phyloP scores from a whole-genome alignment of 2,113 vertebrate species.

The Seriola dumerili region DNA sequence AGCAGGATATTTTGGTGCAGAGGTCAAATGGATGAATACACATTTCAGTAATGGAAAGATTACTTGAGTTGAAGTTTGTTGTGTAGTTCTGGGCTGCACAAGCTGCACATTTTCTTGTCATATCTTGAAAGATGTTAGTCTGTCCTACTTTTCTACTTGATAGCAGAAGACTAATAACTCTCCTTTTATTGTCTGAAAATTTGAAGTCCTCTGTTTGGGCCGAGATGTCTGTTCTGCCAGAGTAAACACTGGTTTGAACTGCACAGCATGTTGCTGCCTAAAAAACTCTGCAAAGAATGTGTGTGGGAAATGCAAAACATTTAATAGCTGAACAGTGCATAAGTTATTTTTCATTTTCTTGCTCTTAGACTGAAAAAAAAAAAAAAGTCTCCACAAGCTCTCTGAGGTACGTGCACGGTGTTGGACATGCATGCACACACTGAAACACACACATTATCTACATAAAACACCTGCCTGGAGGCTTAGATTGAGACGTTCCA shows the following conservation, averaged over 20 bases:
- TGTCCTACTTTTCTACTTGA: constrained; percentile 40
- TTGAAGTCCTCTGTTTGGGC: constrained; percentile 39
- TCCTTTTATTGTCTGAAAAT: constrained; percentile 36
- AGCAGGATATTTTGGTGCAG: constrained; percentile 64
- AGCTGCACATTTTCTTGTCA: constrained; percentile 35
- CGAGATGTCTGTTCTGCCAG: constrained; percentile 48
- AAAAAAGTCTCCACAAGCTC: constrained; percentile 13
- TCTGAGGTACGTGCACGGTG: constrained; percentile 5
- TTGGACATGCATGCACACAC: constrained; percentile 21
- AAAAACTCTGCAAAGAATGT: constrained; percentile 37
- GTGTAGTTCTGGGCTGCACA: constrained; percentile 27
- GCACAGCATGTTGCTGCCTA: constrained; percentile 23
- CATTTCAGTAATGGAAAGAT: constrained; percentile 58
- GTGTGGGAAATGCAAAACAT: constrained; percentile 34
- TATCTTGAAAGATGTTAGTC: constrained; percentile 39
- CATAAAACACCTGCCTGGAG: constrained; percentile 67
- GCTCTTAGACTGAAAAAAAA: neutral
- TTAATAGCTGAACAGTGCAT: constrained; percentile 38
- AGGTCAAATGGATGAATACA: constrained; percentile 60
- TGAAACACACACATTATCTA: constrained; percentile 24
- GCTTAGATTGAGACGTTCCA: constrained; percentile 47
- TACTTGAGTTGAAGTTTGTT: constrained; percentile 47
- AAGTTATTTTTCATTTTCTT: constrained; percentile 35
- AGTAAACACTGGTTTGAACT: constrained; percentile 47
- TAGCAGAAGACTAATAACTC: constrained; percentile 39